Percentiles rank a stretch among this genome's conserved stretches.
Conservation (phyloP, 2,888 invertebrate genomes). For the Caenorhabditis becei region DNA sequence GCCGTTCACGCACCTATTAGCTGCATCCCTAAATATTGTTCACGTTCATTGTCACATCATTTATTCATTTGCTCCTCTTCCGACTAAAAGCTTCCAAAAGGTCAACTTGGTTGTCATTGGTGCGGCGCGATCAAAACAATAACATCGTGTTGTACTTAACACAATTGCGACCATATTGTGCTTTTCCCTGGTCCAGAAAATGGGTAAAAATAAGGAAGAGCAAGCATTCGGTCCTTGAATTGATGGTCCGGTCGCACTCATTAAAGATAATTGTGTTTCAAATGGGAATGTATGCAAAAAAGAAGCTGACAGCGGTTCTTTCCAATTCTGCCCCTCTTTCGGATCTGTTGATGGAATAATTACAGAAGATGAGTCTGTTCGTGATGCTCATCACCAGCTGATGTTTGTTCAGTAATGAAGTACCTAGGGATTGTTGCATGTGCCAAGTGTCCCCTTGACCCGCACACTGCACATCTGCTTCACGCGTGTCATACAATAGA, state of each 20-base stretch:
- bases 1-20: slow-evolving; percentile 54
- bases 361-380: slow-evolving; percentile 28
- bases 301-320: slow-evolving; percentile 19
- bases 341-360: slow-evolving; percentile 51
- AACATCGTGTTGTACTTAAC: slow-evolving; percentile 29
- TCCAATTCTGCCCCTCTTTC: background rate
- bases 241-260: slow-evolving; percentile 32
- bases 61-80: slow-evolving; percentile 43
- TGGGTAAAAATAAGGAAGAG: slow-evolving; percentile 6
- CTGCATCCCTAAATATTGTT: slow-evolving; percentile 59
- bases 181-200: background rate
- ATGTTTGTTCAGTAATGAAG: slow-evolving; percentile 62
- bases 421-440: slow-evolving; percentile 61
- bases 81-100: slow-evolving; percentile 52
- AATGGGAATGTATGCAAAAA: slow-evolving; percentile 9
- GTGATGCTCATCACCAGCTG: slow-evolving; percentile 54
- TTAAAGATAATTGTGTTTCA: slow-evolving; percentile 54
- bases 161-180: slow-evolving; percentile 41
- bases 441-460: slow-evolving; percentile 58
- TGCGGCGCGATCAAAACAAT: slow-evolving; percentile 56
- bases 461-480: slow-evolving; percentile 54
- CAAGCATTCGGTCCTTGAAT: slow-evolving; percentile 23
- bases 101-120: slow-evolving; percentile 26
- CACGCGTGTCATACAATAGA: slow-evolving; percentile 58
- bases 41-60: slow-evolving; percentile 55